Evolutionary conservation across 2,797 vertebrate genomes (phyloP).

Genomic region (Artibeus lituratus): DNA sequence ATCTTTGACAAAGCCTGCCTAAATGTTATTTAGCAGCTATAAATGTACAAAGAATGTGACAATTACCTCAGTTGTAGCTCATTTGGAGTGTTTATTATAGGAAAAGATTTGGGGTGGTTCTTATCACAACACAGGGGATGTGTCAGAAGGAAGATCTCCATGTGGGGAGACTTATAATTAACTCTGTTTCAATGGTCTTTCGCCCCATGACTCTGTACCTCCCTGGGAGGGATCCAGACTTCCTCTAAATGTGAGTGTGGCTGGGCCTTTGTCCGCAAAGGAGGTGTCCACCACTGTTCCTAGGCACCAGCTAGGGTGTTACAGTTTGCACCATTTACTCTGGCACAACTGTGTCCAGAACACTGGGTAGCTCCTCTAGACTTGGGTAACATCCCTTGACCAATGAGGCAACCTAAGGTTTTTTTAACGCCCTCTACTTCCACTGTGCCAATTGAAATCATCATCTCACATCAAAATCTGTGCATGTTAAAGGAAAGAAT

Average conservation of each 20-base stretch:
- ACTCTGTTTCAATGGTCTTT: background rate
- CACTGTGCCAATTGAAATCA: background rate
- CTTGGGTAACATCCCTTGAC: background rate
- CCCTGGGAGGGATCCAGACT: background rate
- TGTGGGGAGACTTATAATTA: background rate
- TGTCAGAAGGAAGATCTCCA: background rate
- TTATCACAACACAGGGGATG: background rate
- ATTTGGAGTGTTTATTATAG: background rate
- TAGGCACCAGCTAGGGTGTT: background rate
- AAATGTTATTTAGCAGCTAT: background rate
- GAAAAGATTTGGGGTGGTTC: background rate
- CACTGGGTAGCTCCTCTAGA: background rate
- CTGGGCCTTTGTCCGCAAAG: background rate
- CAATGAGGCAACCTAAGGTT: background rate
- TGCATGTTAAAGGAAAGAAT: background rate
- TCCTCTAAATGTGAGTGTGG: background rate
- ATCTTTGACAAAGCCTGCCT: background rate
- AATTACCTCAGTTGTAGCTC: background rate
- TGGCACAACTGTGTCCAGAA: background rate
- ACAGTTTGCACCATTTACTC: background rate
- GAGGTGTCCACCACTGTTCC: background rate
- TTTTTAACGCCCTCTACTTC: background rate
- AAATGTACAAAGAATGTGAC: background rate
- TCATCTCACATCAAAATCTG: background rate
- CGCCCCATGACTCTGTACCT: background rate